Evolutionary conservation across 2,113 vertebrate genomes (phyloP).

Genomic region (Eubucco bourcierii): DNA sequence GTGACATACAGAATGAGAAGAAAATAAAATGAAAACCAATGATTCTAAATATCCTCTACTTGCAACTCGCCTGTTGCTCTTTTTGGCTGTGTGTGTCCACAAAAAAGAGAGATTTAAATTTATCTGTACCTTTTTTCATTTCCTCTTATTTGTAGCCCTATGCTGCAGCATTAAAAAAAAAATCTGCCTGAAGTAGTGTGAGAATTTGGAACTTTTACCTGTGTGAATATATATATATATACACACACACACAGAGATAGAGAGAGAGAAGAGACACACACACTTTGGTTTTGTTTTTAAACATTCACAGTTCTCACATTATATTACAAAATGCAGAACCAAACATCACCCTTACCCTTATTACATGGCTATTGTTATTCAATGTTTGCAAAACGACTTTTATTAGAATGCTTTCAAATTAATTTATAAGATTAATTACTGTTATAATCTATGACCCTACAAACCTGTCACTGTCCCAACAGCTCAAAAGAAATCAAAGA

Average conservation of each 20-base stretch:
- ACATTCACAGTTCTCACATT: background rate
- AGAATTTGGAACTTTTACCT: background rate
- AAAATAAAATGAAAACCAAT: slow-evolving; percentile 78
- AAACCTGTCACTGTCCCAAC: background rate
- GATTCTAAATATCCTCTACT: slow-evolving; percentile 70
- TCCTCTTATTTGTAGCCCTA: background rate
- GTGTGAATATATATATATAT: no score
- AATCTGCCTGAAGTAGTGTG: background rate
- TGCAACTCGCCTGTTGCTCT: slow-evolving; percentile 60
- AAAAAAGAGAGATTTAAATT: background rate
- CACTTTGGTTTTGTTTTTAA: background rate
- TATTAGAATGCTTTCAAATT: background rate
- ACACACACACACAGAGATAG: rapidly evolving
- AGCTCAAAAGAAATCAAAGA: background rate
- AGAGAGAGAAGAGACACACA: no score
- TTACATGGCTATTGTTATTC: background rate
- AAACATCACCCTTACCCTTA: background rate
- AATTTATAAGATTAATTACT: background rate
- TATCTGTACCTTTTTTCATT: background rate
- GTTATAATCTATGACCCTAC: background rate
- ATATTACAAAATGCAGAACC: background rate
- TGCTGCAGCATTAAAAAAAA: background rate
- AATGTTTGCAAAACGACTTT: background rate
- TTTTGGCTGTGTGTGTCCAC: background rate
- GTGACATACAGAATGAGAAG: slow-evolving; percentile 75